Evolutionary conservation across 1,140 invertebrate genomes (phyloP).

Genomic region (Ceratosolen solmsi): DNA sequence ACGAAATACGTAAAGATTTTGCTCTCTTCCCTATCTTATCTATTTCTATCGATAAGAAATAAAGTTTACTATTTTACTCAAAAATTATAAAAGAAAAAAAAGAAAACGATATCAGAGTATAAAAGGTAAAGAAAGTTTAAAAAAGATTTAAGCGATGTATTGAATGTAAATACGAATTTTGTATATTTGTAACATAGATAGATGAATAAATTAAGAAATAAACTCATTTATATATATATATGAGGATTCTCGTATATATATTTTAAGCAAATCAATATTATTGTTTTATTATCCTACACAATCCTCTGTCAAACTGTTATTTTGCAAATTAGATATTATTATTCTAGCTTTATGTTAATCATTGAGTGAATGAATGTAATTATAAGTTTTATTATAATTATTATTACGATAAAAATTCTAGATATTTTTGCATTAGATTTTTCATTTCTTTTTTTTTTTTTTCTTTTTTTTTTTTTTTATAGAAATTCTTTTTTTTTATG

Average conservation of each 20-base stretch:
- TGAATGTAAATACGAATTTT: slow-evolving; percentile 60
- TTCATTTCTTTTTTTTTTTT: no score
- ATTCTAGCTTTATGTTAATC: not conserved
- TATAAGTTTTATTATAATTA: no score
- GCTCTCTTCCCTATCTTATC: slow-evolving; percentile 43
- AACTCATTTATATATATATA: slow-evolving; percentile 59
- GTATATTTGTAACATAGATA: slow-evolving; percentile 63
- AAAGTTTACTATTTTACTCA: slow-evolving; percentile 47
- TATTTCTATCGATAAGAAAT: slow-evolving; percentile 34
- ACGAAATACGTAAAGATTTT: slow-evolving; percentile 52
- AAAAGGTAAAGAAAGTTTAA: slow-evolving; percentile 38
- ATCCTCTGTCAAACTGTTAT: not conserved
- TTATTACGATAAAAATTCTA: no score
- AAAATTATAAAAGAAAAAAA: no score
- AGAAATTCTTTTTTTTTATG: no score
- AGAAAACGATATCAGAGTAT: slow-evolving; percentile 22
- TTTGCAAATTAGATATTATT: not conserved
- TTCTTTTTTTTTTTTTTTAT: no score
- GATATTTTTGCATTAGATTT: no score
- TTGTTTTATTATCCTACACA: slow-evolving; percentile 5
- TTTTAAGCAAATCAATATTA: slow-evolving; percentile 34
- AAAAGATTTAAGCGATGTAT: slow-evolving; percentile 33
- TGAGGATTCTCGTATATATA: slow-evolving; percentile 44
- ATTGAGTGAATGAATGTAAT: no score
- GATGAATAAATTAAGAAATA: slow-evolving; percentile 58